These are phyloP conservation scores for Coenonympha arcania DNA, from an alignment of 2,888 invertebrate species.

Conservation along the genomic window DNA sequence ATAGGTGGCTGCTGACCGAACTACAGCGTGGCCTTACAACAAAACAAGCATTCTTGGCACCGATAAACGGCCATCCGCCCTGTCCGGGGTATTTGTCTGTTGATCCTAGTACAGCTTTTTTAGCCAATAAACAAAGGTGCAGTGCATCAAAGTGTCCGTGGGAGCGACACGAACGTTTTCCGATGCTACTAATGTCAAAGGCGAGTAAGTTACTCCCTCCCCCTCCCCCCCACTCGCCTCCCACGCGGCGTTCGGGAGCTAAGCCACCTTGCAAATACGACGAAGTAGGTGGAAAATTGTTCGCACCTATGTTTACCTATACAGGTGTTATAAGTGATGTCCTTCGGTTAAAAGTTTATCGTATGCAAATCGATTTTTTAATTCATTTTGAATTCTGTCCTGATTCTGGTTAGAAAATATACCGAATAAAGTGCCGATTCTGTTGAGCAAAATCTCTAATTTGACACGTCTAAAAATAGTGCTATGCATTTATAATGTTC, in stretches of 20 bases:
- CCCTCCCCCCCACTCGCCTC: neutral
- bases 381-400: neutral
- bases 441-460: too few relatives aligned
- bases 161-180: slow-evolving; percentile 8
- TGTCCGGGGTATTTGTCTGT: too few relatives aligned
- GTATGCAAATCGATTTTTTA: neutral
- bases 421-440: too few relatives aligned
- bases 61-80: too few relatives aligned
- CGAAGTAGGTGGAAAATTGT: slow-evolving; percentile 18
- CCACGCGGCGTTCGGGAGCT: slow-evolving; percentile 6
- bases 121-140: slow-evolving; percentile 2
- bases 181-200: slow-evolving; percentile 16
- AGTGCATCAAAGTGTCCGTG: neutral
- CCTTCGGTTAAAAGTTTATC: neutral
- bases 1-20: too few relatives aligned
- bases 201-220: slow-evolving; percentile 8
- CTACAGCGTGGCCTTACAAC: too few relatives aligned
- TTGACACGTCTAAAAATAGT: too few relatives aligned
- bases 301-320: slow-evolving; percentile 14
- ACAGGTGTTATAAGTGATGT: slow-evolving; percentile 5
- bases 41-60: too few relatives aligned
- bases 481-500: too few relatives aligned
- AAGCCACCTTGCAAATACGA: slow-evolving; percentile 15
- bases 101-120: too few relatives aligned
- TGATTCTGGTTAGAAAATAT: too few relatives aligned